phyloP scores from a whole-genome alignment of 2,797 vertebrate genomes.

The Babyrousa celebensis region DNA sequence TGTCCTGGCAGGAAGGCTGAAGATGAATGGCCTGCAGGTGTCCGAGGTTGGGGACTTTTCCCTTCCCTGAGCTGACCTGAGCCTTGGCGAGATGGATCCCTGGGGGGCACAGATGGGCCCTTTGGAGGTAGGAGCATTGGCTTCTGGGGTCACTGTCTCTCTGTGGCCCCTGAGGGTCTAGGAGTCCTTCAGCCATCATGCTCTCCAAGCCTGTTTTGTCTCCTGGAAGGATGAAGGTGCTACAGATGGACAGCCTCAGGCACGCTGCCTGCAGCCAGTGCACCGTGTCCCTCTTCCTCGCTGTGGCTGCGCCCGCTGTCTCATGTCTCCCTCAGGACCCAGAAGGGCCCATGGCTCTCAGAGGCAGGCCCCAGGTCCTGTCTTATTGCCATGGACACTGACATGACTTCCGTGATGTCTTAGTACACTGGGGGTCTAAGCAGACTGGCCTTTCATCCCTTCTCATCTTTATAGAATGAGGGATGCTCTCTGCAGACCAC shows the following conservation, averaged over 20 bases:
- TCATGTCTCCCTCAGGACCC: background rate
- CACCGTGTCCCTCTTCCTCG: background rate
- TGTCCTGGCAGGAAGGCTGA: background rate
- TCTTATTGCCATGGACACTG: background rate
- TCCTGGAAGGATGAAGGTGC: background rate
- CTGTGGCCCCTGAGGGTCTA: background rate
- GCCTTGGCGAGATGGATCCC: background rate
- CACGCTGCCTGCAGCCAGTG: accelerated
- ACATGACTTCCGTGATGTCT: background rate
- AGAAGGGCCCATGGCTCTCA: background rate
- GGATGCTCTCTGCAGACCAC: accelerated
- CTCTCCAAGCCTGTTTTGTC: background rate
- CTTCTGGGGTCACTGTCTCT: background rate
- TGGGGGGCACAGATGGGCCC: background rate
- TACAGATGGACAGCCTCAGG: background rate
- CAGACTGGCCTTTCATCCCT: accelerated
- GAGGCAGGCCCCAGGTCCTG: background rate
- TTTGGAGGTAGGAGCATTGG: background rate
- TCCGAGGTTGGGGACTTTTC: background rate
- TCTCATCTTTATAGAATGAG: background rate
- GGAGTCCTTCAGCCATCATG: accelerated
- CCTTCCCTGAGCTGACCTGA: background rate
- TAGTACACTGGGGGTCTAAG: background rate
- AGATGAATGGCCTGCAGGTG: background rate
- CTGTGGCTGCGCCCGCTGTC: background rate